These are phyloP conservation scores for Apamea anceps DNA, from an alignment of 2,888 invertebrate genomes.

Conservation along the genomic window DNA sequence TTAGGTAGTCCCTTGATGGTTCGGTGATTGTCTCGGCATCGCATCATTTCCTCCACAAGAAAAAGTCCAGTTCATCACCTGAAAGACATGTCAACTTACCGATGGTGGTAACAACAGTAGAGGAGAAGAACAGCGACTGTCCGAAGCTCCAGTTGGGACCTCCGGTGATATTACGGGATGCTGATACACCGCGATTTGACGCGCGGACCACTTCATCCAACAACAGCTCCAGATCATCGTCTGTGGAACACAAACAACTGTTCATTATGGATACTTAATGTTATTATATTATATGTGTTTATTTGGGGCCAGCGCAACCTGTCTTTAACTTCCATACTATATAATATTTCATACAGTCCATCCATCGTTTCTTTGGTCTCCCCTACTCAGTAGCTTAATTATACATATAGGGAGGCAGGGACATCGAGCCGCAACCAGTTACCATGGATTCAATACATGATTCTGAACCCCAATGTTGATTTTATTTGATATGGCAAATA, in stretches of 20 bases:
- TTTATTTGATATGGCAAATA: too few relatives aligned
- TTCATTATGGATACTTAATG: background rate
- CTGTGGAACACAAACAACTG: slow-evolving; percentile 80
- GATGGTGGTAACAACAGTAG: slow-evolving; percentile 97
- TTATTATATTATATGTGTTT: background rate
- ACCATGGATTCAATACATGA: too few relatives aligned
- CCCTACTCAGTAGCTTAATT: background rate
- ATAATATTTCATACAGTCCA: background rate
- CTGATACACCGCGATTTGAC: slow-evolving; percentile 94
- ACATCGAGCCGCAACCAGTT: too few relatives aligned
- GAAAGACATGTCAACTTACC: slow-evolving; percentile 86
- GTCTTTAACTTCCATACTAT: background rate
- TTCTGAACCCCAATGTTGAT: too few relatives aligned
- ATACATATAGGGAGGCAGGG: too few relatives aligned
- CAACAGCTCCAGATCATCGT: slow-evolving; percentile 93
- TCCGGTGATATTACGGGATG: slow-evolving; percentile 93
- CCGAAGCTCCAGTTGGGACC: slow-evolving; percentile 98
- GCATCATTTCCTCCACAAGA: background rate
- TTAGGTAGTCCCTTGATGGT: background rate
- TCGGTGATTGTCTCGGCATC: background rate
- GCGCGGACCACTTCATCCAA: slow-evolving; percentile 93
- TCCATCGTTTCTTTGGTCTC: background rate
- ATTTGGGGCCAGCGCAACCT: background rate
- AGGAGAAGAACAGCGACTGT: slow-evolving; percentile 96
- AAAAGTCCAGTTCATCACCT: background rate